These are phyloP conservation scores for Macaca mulatta DNA, from an alignment of 2,113 vertebrate species.

Conservation along the genomic window DNA sequence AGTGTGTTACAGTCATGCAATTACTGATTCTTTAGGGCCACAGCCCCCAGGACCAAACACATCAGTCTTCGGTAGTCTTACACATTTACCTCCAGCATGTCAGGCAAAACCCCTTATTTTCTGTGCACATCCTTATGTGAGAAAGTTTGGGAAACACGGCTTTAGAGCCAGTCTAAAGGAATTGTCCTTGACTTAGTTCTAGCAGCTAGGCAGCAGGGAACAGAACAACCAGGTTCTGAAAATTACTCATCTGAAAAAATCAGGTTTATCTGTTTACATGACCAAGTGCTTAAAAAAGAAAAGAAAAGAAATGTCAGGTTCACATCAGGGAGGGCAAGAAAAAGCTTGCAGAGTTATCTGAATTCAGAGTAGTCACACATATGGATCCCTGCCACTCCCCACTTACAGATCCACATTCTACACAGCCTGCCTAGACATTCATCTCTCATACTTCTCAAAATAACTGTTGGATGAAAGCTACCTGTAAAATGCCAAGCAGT, in stretches of 20 bases:
- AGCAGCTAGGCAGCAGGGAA: background rate
- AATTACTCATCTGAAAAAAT: background rate
- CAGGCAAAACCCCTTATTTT: background rate
- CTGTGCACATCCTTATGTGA: background rate
- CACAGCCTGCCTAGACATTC: background rate
- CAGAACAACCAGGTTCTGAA: background rate
- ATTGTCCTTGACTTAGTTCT: background rate
- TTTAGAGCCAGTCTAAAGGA: background rate
- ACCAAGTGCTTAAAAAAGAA: too few species aligned
- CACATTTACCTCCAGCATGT: background rate
- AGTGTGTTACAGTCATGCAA: background rate
- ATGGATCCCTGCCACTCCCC: background rate
- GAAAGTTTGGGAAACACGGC: background rate
- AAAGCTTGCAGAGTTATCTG: background rate
- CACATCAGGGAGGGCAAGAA: background rate
- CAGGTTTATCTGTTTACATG: too few species aligned
- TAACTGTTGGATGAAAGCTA: conserved; percentile 7
- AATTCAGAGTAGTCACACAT: background rate
- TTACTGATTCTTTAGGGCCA: background rate
- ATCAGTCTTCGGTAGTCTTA: background rate
- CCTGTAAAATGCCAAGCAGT: background rate
- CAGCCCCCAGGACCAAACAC: background rate
- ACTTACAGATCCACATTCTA: background rate
- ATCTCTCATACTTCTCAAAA: background rate
- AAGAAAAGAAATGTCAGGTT: background rate